Base-by-base conservation (phyloP, 1,140 invertebrate genomes). In the Agraylea sexmaculata region DNA sequence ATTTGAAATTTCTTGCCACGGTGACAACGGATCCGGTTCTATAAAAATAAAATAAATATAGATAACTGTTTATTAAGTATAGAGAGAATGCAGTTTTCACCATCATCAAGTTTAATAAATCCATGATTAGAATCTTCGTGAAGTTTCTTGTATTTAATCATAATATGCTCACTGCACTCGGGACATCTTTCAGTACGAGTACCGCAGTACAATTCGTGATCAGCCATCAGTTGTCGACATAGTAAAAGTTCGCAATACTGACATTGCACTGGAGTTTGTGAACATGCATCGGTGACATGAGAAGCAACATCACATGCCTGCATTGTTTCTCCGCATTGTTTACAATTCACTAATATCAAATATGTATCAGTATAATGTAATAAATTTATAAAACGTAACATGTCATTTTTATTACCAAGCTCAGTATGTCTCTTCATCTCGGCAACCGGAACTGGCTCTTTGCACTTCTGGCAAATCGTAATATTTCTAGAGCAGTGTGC, bases 161-260 rank as follows among this genome's bases (percentile, higher is more conserved):
- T 74, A n/a, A 77, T 67, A 30, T 69, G 66, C 52, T 72, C 66
- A 4, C 66, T 66, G 56, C 75, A 77, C 30, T 66, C 68, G 16
- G 57, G 47, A 53, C 75, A 78, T 38, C 60, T 60, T 47, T 77
- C 74, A 5, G 75, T 77, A 13, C 75, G 52, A 13, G 64, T 65
- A 1, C 74, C 74, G 53, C 75, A 78, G 50, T 74, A 76, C 31
- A 68, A 62, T 33, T 68, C 54, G 51, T 78, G 75, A 17, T 66
- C 61, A 4, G 58, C 54, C 29, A 75, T 49, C n/a, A 73, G 65
- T 29, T 49, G 40, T 22, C 68, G 64, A 3, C 64, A 56, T 6
- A 74, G 43, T 34, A 72, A 64, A 17, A 78, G 49, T 45, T 75
- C 69, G 55, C 75, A 78, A 51, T 66, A 72, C 37, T 56, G 46